These are phyloP conservation scores for Melanotus villosus DNA, from an alignment of 2,888 invertebrate genomes.

Conservation along the genomic window DNA sequence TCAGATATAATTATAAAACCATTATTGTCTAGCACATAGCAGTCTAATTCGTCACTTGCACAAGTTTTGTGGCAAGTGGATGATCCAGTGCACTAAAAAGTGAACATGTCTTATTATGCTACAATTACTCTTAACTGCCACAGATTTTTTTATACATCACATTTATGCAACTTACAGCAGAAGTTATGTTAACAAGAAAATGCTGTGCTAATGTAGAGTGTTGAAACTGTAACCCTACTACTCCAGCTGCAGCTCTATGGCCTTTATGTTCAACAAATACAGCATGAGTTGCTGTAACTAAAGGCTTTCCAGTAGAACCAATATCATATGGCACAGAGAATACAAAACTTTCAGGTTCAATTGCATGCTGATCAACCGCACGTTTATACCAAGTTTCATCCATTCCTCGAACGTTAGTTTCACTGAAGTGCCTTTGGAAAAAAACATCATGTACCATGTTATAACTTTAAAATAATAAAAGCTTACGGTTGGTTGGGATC, in stretches of 20 bases:
- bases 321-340: constrained; percentile 89
- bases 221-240: constrained; percentile 92
- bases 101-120: not conserved
- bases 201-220: constrained; percentile 86
- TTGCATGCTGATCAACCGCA: constrained; percentile 89
- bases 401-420: constrained; percentile 84
- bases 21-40: constrained; percentile 94
- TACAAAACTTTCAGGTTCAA: constrained; percentile 92
- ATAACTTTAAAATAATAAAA: not conserved
- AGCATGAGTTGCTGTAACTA: constrained; percentile 93
- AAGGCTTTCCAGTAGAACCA: constrained; percentile 70
- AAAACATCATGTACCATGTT: not conserved
- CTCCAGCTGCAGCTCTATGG: constrained; percentile 89
- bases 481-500: constrained; percentile 80
- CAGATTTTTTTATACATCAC: no score
- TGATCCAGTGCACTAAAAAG: constrained; percentile 79
- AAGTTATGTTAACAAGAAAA: constrained; percentile 87
- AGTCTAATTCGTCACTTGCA: constrained; percentile 89
- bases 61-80: constrained; percentile 87
- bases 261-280: constrained; percentile 88
- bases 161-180: constrained; percentile 84
- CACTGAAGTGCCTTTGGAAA: constrained; percentile 89
- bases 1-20: constrained; percentile 95
- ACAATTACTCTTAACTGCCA: no score
- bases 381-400: constrained; percentile 93